Percentiles rank a stretch among this genome's conserved stretches.
phyloP scores from a whole-genome alignment of 64 coral and sea anemone genomes.

The Astreopora myriophthalma region DNA sequence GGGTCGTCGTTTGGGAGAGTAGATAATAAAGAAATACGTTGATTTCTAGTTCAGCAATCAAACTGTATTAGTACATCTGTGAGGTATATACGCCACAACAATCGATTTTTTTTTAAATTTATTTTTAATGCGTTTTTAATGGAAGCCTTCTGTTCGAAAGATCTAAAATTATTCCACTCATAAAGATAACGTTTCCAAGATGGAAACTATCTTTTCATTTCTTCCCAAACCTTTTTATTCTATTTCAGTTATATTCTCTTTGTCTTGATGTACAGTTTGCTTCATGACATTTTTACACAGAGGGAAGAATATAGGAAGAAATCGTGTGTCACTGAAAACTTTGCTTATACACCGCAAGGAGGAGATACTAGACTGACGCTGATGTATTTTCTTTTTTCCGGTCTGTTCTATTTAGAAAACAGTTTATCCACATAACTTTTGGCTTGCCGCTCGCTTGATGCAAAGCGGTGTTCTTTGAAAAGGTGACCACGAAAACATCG shows the following conservation, averaged over 20 bases:
- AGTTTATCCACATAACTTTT: conserved; percentile 7
- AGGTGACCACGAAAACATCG: not conserved
- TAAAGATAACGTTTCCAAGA: conserved; percentile 23
- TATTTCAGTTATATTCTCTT: not conserved
- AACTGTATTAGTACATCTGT: not conserved
- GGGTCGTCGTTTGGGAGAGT: too few species aligned
- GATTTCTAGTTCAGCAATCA: not conserved
- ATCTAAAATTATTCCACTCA: not conserved
- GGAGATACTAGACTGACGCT: too few species aligned
- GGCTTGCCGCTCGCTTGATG: not conserved
- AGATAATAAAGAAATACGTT: too few species aligned
- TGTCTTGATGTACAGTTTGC: not conserved
- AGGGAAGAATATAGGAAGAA: not conserved
- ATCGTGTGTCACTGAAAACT: not conserved
- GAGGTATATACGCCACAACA: not conserved
- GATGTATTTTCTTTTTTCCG: not conserved
- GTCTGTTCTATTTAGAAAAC: not conserved
- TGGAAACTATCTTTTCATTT: not conserved
- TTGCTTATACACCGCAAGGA: too few species aligned
- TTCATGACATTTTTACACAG: not conserved
- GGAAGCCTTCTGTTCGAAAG: conserved; percentile 5
- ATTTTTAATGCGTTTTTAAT: conserved; percentile 37
- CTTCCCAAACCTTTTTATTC: not conserved
- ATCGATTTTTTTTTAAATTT: not conserved
- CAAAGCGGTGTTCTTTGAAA: conserved; percentile 29